Percentiles rank a stretch among this genome's conserved stretches.
phyloP scores from a whole-genome alignment of 2,797 vertebrate species.

The Myiothlypis chrysogaster region DNA sequence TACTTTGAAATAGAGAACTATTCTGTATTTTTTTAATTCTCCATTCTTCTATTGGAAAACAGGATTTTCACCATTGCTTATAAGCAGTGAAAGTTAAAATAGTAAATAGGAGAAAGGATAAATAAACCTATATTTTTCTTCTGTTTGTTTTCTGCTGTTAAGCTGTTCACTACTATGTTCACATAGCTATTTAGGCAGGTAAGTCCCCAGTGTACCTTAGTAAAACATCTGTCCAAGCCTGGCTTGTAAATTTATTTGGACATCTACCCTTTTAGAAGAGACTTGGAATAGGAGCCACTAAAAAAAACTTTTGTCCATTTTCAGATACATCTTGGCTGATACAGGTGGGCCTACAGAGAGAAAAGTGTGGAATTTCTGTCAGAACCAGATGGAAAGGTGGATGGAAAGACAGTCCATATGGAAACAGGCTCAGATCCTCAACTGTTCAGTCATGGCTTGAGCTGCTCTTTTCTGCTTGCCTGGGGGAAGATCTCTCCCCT shows the following conservation, averaged over 20 bases:
- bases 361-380: neutral
- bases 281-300: neutral
- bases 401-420: neutral
- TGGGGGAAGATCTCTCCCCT: neutral
- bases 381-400: neutral
- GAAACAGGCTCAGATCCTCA: neutral
- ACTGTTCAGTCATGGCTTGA: neutral
- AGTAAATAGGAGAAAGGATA: neutral
- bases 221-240: neutral
- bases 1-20: neutral
- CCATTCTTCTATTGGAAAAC: neutral
- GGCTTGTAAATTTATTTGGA: neutral
- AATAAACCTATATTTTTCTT: neutral
- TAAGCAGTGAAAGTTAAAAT: neutral
- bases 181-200: neutral
- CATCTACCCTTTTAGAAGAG: neutral
- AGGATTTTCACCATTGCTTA: neutral
- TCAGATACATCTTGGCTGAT: neutral
- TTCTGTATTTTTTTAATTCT: neutral
- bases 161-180: neutral
- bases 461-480: neutral
- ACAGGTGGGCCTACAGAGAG: neutral
- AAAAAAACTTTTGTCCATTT: neutral
- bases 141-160: neutral
- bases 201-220: neutral